phyloP scores from a whole-genome alignment of 2,113 vertebrate species.

The Octodon degus region DNA sequence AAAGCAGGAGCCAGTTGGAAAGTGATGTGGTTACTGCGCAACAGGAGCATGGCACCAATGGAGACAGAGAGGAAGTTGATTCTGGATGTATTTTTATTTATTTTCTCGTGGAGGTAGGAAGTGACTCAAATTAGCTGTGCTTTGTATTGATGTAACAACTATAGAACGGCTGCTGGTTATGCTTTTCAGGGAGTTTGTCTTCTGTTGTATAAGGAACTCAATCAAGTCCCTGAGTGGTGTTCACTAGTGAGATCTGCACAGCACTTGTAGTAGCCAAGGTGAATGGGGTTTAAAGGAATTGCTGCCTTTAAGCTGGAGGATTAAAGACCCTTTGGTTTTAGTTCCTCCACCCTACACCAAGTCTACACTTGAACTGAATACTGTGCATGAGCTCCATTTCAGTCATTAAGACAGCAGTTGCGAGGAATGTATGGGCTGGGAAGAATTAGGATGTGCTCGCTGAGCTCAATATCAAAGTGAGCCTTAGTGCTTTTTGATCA shows the following conservation, averaged over 20 bases:
- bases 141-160: slow-evolving; percentile 66
- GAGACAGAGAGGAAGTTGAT: neutral
- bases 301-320: slow-evolving; percentile 61
- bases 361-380: slow-evolving; percentile 23
- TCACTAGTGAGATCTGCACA: slow-evolving; percentile 53
- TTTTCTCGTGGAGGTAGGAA: neutral
- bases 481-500: neutral
- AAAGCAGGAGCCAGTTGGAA: neutral
- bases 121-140: slow-evolving; percentile 61
- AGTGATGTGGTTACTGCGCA: too few species aligned
- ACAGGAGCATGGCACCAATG: neutral
- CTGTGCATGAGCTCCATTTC: slow-evolving; percentile 5
- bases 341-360: slow-evolving; percentile 59
- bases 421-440: too few species aligned
- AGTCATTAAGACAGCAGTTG: neutral
- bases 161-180: slow-evolving; percentile 55
- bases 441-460: neutral
- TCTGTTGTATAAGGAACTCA: slow-evolving; percentile 64
- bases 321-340: slow-evolving; percentile 61
- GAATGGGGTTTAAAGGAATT: slow-evolving; percentile 68
- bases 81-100: neutral
- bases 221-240: slow-evolving; percentile 71
- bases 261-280: slow-evolving; percentile 62
- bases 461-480: neutral
- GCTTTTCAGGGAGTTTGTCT: slow-evolving; percentile 63